Evolutionary conservation across 1,140 invertebrate genomes (phyloP).

Genomic region (Nebria ingens): DNA sequence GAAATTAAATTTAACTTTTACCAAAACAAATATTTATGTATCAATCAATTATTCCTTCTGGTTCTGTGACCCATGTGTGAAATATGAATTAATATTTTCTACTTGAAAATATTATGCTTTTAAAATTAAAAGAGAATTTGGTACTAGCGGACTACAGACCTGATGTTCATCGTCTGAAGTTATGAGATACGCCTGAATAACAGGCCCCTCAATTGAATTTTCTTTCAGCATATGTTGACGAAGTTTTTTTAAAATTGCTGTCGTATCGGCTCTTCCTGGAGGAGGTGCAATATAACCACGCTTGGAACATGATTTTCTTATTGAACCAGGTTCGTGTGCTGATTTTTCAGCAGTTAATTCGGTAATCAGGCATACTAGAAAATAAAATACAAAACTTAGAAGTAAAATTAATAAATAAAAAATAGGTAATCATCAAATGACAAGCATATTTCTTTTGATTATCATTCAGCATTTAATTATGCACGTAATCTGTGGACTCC

Average conservation of each 20-base stretch:
- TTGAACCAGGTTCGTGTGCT: slow-evolving; percentile 16
- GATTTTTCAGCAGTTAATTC: background rate
- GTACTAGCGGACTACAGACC: slow-evolving; percentile 46
- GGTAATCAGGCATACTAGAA: background rate
- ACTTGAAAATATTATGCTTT: no score
- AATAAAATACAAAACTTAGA: background rate
- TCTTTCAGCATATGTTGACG: slow-evolving; percentile 55
- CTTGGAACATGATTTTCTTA: slow-evolving; percentile 27
- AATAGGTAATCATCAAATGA: no score
- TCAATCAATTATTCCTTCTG: no score
- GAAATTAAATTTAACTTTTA: no score
- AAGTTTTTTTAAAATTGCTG: slow-evolving; percentile 40
- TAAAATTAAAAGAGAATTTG: no score
- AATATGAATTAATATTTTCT: no score
- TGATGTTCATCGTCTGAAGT: slow-evolving; percentile 71
- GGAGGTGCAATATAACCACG: slow-evolving; percentile 22
- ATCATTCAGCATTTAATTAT: no score
- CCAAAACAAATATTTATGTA: no score
- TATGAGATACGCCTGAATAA: slow-evolving; percentile 63
- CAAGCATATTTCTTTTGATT: no score
- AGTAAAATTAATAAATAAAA: background rate
- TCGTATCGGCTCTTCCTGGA: slow-evolving; percentile 25
- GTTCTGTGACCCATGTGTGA: no score
- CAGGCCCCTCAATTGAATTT: slow-evolving; percentile 46
- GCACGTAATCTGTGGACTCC: background rate